Evolutionary conservation across 2,797 vertebrate species (phyloP), one percentile per base, ranked within the genome.

Genomic region (Danio kyathit): DNA sequence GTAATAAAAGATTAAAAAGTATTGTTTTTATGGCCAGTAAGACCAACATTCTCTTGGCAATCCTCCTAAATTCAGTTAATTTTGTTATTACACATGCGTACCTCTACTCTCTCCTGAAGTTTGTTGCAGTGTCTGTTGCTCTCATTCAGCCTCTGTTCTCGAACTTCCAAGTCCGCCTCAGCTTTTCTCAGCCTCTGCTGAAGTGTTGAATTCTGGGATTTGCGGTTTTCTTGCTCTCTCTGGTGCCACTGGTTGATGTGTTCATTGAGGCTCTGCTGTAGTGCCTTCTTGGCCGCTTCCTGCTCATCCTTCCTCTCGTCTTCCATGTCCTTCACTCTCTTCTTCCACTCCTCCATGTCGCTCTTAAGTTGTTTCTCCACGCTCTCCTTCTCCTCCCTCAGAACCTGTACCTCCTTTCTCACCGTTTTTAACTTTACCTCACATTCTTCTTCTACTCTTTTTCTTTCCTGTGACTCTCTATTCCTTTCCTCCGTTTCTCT

Each of bases 101-200:
- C 97, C 97, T 99, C 96, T 77, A 96, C 93, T 80, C 91, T 90
- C 52, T 97, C 97, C 83, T 97, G 96, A 79, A 97, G 92, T 79
- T 96, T 97, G 83, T 95, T 92, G 5, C 94, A 95, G 64, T 93
- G 94, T 59, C 95, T 96, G 89, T 93, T 96, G 88, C 89, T 92
- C 83, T 98, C 96, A 6, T 92, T 91, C 79, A 96, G 90, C 84
- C 94, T 95, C 88, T 95, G 95, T 80, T 93, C 93, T 87, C 95
- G 94, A 74, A 92, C 90, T 66, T 98, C 95, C 80, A 96, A 88
- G 73, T 98, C 97, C 0, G 92, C 93, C 74, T 98, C 96, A 9
- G 96, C 90, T 84, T 94, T 95, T 89, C 94, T 94, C 81, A 97
- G 92, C 78, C 96, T 94, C 76, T 96, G 95, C 81, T 95, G 93